Evolutionary conservation across 2,888 invertebrate genomes (phyloP).

Genomic region (Drosophila anomelani): DNA sequence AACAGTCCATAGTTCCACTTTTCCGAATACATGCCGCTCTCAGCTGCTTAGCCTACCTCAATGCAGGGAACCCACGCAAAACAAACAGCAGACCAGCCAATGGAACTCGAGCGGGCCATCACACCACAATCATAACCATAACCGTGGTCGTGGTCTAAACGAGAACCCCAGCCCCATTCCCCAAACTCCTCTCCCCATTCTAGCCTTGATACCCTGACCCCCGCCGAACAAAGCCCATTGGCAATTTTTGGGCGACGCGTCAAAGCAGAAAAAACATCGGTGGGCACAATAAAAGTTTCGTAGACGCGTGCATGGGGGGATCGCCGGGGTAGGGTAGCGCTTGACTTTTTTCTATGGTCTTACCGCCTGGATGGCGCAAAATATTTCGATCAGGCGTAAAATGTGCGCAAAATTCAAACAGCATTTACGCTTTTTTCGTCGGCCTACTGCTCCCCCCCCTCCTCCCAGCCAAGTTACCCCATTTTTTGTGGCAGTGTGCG

Average conservation of each 20-base stretch:
- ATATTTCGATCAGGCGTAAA: slow-evolving; percentile 83
- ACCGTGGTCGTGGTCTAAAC: slow-evolving; percentile 58
- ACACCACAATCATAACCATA: slow-evolving; percentile 72
- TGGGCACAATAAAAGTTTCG: slow-evolving; percentile 74
- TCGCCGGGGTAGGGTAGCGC: slow-evolving; percentile 27
- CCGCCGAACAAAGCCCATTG: slow-evolving; percentile 60
- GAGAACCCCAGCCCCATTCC: slow-evolving; percentile 14
- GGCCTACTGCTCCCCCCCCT: slow-evolving; percentile 33
- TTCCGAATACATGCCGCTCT: slow-evolving; percentile 30
- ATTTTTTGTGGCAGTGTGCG: slow-evolving; percentile 44
- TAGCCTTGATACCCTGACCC: neutral
- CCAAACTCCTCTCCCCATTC: neutral
- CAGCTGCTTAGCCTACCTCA: slow-evolving; percentile 73
- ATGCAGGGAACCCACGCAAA: slow-evolving; percentile 51
- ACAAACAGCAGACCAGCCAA: slow-evolving; percentile 71
- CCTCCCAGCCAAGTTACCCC: slow-evolving; percentile 11
- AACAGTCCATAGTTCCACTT: slow-evolving; percentile 14
- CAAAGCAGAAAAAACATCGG: slow-evolving; percentile 77
- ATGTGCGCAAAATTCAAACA: slow-evolving; percentile 82
- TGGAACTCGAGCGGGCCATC: slow-evolving; percentile 64
- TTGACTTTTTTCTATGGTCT: slow-evolving; percentile 65
- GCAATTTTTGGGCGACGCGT: slow-evolving; percentile 75
- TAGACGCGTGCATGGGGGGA: slow-evolving; percentile 51
- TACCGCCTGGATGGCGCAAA: slow-evolving; percentile 63
- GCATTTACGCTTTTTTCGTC: slow-evolving; percentile 54